These are phyloP conservation scores for Drosophila merina DNA, from an alignment of 2,888 invertebrate genomes.

Conservation along the genomic window DNA sequence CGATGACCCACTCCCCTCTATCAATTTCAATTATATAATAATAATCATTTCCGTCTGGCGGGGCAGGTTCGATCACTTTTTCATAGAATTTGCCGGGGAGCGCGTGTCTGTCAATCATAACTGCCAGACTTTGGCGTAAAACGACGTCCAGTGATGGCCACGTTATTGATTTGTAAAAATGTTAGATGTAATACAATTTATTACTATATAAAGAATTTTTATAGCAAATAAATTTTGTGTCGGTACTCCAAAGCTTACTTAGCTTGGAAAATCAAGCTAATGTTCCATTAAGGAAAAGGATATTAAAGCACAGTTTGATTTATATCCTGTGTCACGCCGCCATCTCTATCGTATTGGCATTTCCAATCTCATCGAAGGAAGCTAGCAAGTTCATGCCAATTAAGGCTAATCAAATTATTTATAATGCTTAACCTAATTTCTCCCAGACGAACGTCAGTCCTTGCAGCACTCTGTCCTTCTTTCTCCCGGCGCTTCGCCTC, in stretches of 20 bases:
- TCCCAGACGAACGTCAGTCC: conserved; percentile 56
- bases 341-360: conserved; percentile 9
- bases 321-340: neutral
- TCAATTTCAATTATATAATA: conserved; percentile 80
- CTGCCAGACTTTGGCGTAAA: conserved; percentile 18
- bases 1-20: conserved; percentile 43
- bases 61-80: conserved; percentile 18
- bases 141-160: conserved; percentile 13
- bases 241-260: no score
- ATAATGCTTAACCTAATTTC: conserved; percentile 81
- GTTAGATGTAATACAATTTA: neutral
- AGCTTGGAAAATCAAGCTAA: no score
- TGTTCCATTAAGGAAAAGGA: neutral
- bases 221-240: neutral
- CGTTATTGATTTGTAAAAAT: neutral
- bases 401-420: conserved; percentile 82
- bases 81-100: conserved; percentile 8
- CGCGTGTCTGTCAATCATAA: conserved; percentile 69
- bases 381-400: conserved; percentile 76
- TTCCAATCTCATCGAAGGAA: conserved; percentile 12
- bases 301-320: neutral
- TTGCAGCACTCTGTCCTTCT: conserved; percentile 5
- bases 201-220: neutral
- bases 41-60: conserved; percentile 74
- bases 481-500: neutral